These are phyloP conservation scores for Gymnogyps californianus DNA, from an alignment of 2,113 vertebrate genomes.

Conservation along the genomic window DNA sequence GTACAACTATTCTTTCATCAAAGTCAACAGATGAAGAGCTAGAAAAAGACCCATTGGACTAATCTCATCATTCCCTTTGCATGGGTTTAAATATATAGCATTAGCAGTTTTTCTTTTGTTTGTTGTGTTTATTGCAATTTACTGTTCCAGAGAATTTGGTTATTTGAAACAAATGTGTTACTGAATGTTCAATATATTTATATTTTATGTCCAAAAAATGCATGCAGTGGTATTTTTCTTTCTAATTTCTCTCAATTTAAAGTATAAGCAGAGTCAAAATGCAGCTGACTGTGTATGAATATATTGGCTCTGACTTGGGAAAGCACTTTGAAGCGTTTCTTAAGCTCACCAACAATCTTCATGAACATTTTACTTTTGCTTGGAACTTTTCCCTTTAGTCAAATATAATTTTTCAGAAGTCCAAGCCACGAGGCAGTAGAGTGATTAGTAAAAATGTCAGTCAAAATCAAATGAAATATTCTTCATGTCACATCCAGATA, in stretches of 20 bases:
- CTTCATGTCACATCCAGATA: neutral
- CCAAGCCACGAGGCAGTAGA: neutral
- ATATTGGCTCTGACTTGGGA: neutral
- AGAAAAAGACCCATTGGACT: neutral
- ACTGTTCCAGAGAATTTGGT: neutral
- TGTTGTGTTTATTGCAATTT: neutral
- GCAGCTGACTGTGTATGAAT: neutral
- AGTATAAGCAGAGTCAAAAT: neutral
- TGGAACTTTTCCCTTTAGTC: neutral
- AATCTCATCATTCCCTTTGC: neutral
- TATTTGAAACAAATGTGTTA: neutral
- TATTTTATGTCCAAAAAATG: neutral
- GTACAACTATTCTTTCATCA: neutral
- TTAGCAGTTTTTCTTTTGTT: neutral
- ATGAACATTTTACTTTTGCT: neutral
- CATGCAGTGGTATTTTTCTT: neutral
- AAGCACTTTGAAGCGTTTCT: neutral
- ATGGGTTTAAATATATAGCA: neutral
- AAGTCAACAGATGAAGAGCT: neutral
- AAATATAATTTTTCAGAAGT: neutral
- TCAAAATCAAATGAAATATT: neutral
- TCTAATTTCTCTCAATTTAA: neutral
- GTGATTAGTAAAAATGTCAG: neutral
- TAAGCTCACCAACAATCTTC: neutral
- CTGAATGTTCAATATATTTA: neutral